Evolutionary conservation across 2,888 invertebrate genomes (phyloP).

Genomic region (Drosophila rubida): DNA sequence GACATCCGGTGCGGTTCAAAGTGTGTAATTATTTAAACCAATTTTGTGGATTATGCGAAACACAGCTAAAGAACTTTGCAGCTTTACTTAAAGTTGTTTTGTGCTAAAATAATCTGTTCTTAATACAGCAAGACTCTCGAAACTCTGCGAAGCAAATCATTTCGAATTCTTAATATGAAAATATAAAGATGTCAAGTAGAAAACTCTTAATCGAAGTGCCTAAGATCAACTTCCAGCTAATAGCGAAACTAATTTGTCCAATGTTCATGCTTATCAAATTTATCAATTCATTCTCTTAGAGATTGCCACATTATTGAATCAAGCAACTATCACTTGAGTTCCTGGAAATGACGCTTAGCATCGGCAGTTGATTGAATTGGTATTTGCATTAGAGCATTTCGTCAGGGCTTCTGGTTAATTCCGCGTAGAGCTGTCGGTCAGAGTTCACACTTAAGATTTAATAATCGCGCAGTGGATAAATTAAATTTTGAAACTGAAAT

Average conservation of each 20-base stretch:
- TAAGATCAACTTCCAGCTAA: too few relatives aligned
- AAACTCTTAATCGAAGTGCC: too few relatives aligned
- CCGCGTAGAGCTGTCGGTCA: slow-evolving; percentile 11
- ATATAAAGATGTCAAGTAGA: too few relatives aligned
- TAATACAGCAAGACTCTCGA: too few relatives aligned
- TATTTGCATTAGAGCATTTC: slow-evolving; percentile 1
- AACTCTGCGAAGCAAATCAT: too few relatives aligned
- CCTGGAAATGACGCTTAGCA: not conserved
- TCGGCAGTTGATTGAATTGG: slow-evolving; percentile 1
- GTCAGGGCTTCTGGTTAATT: not conserved
- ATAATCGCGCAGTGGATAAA: slow-evolving; percentile 67
- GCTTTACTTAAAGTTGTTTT: slow-evolving; percentile 1
- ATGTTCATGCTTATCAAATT: too few relatives aligned
- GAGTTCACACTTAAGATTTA: slow-evolving; percentile 52
- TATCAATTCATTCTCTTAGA: too few relatives aligned
- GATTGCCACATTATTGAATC: not conserved
- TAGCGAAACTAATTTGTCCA: too few relatives aligned
- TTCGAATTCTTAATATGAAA: too few relatives aligned
- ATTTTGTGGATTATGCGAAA: slow-evolving; percentile 23
- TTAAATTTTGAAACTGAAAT: slow-evolving; percentile 38
- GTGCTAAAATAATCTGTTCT: not conserved
- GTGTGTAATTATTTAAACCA: slow-evolving; percentile 66
- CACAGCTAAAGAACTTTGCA: slow-evolving; percentile 5
- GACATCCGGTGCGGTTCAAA: slow-evolving; percentile 59
- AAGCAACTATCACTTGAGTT: not conserved